Percentiles rank a stretch among this genome's conserved stretches.
Conservation (phyloP, 2,888 invertebrate species). For the Agrochola litura region DNA sequence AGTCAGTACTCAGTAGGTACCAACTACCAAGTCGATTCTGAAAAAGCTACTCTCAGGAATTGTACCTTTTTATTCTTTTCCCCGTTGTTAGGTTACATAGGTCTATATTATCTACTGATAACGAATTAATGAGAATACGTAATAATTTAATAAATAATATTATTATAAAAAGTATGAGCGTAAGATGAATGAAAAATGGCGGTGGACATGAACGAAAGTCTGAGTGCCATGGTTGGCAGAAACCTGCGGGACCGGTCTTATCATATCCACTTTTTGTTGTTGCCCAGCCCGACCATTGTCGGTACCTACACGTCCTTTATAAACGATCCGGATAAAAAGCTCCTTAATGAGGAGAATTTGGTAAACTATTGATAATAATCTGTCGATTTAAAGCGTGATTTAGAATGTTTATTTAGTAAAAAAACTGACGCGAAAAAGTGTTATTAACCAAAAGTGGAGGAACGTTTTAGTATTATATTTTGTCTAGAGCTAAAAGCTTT, state of each 20-base stretch:
- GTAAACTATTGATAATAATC: slow-evolving; percentile 1
- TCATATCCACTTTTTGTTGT: slow-evolving; percentile 77
- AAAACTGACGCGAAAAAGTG: neutral
- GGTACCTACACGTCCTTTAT: slow-evolving; percentile 9
- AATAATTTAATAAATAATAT: no score
- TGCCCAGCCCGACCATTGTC: slow-evolving; percentile 65
- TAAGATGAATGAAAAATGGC: slow-evolving; percentile 74
- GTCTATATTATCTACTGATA: neutral
- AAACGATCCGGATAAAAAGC: slow-evolving; percentile 4
- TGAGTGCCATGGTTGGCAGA: slow-evolving; percentile 60
- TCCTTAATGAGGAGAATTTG: slow-evolving; percentile 11
- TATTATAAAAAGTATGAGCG: slow-evolving; percentile 36
- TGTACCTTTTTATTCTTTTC: neutral
- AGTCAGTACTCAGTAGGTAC: neutral
- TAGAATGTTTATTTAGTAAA: no score
- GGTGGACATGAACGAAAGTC: slow-evolving; percentile 68
- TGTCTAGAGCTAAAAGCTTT: slow-evolving; percentile 1
- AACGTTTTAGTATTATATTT: neutral
- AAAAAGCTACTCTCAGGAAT: no score
- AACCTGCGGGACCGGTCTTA: slow-evolving; percentile 85
- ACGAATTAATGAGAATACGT: slow-evolving; percentile 7
- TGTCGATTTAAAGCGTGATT: neutral
- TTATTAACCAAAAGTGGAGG: neutral
- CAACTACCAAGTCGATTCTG: neutral
- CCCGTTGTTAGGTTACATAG: neutral